A percentile compares a stretch with the other conserved stretches of the same genome.
Evolutionary conservation across 2,113 vertebrate species (phyloP).

Genomic region (Azemiops feae): DNA sequence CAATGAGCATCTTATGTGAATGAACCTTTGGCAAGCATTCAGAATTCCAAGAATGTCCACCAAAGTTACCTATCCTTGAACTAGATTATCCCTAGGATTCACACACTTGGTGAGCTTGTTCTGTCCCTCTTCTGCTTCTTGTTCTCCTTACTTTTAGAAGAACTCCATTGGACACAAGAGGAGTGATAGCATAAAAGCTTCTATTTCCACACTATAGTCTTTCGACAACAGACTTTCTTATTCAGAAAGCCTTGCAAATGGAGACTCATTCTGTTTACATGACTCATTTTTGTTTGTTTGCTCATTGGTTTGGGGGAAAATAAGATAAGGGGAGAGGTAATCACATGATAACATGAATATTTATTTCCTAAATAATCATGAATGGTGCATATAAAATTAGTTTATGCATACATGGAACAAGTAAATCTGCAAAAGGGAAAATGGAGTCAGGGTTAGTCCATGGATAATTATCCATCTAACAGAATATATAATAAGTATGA

Average conservation of each 20-base stretch:
- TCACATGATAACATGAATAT: neutral
- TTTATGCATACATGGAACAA: slow-evolving; percentile 15
- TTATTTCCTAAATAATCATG: neutral
- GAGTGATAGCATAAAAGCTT: neutral
- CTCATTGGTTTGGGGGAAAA: neutral
- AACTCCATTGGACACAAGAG: neutral
- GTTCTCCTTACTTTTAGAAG: neutral
- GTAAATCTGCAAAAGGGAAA: neutral
- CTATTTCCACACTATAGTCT: neutral
- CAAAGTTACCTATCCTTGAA: neutral
- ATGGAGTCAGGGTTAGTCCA: neutral
- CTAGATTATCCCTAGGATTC: neutral
- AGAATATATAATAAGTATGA: neutral
- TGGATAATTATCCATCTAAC: neutral
- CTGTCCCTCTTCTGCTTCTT: neutral
- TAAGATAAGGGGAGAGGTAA: neutral
- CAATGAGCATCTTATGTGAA: neutral
- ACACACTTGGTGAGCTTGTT: neutral
- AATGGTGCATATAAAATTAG: neutral
- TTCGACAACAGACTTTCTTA: neutral
- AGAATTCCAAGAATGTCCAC: neutral
- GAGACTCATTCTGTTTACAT: neutral
- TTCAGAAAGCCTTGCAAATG: neutral
- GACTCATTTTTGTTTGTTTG: neutral
- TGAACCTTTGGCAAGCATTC: neutral